Base-by-base conservation (phyloP, 2,797 vertebrate species). In the Chloroceryle amazona region DNA sequence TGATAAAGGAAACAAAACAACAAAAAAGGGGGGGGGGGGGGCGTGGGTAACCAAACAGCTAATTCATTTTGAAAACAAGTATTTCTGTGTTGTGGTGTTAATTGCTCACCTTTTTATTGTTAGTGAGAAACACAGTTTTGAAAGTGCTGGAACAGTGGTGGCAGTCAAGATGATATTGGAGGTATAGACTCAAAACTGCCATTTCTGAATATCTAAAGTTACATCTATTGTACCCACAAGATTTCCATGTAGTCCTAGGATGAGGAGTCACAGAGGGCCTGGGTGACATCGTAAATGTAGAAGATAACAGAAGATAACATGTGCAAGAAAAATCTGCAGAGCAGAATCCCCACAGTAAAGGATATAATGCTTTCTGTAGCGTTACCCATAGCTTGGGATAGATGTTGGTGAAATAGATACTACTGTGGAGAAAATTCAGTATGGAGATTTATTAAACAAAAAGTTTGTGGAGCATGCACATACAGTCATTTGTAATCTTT, bases 11-110 rank as follows among this genome's bases (percentile, higher is more conserved):
- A 82, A 75, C 15, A 28, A 13, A 28, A 15, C 11, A 57, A 23
- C 11, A 2, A 46, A 89, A 74, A 51, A 13, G 4, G 16, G 25
- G 5, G 4, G 22, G 35, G 23, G 23, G 7, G 28, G 8, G 49
- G 22, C 9, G 10, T 19, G 26, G 26, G 51, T 26, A 15, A 52
- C 28, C 8, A 4, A 76, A 42, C 11, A 37, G 9, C n/a, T 76
- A 42, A 60, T 78, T 74, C 4, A n/a, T 66, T 84, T 86, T 44
- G n/a, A 86, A 92, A 66, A 51, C 29, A 90, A 47, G 7, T 58
- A 31, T 47, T 81, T 83, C 20, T 57, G 10, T 62, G 25, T 71
- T 63, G 21, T 0, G 4, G 17, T 49, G 37, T 41, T 73, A 49
- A 81, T 67, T 81, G 29, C 26, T 55, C 58, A 20, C 21, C 70